Evolutionary conservation across 1,140 invertebrate genomes (phyloP).

Genomic region (Drosophila ohnishii): DNA sequence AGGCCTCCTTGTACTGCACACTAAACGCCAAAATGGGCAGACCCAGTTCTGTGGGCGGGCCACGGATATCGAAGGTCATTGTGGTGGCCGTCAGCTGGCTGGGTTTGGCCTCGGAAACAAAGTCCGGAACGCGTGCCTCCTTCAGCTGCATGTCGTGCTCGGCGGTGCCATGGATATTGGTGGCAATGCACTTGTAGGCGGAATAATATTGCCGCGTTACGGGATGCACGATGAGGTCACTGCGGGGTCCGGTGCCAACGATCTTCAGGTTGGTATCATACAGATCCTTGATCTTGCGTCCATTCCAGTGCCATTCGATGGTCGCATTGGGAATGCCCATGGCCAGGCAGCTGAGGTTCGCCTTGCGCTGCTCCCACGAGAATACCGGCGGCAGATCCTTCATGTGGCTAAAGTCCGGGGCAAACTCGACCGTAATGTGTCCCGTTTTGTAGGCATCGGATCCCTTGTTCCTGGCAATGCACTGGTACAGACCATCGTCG

Average conservation of each 20-base stretch:
- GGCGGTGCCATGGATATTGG: conserved; percentile 89
- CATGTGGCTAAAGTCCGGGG: conserved; percentile 90
- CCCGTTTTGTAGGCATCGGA: conserved; percentile 89
- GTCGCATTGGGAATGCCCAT: conserved; percentile 92
- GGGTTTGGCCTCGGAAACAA: conserved; percentile 84
- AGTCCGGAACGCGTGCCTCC: conserved; percentile 87
- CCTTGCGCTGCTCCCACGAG: conserved; percentile 91
- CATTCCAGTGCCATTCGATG: conserved; percentile 90
- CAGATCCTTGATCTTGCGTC: conserved; percentile 84
- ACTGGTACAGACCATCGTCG: conserved; percentile 95
- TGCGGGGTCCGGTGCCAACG: conserved; percentile 87
- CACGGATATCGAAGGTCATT: conserved; percentile 90
- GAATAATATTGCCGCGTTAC: conserved; percentile 87
- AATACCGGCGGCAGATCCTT: conserved; percentile 87
- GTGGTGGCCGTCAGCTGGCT: conserved; percentile 91
- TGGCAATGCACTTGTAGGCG: conserved; percentile 91
- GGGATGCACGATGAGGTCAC: conserved; percentile 88
- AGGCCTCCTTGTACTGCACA: conserved; percentile 89
- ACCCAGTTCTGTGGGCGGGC: conserved; percentile 89
- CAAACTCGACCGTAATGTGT: conserved; percentile 92
- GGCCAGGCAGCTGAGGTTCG: conserved; percentile 94
- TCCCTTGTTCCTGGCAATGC: conserved; percentile 91
- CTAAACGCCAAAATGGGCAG: conserved; percentile 88
- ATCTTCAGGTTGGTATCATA: conserved; percentile 85
- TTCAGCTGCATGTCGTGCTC: conserved; percentile 88